Evolutionary conservation across 2,888 invertebrate genomes (phyloP).

Genomic region (Exephanes ischioxanthus): DNA sequence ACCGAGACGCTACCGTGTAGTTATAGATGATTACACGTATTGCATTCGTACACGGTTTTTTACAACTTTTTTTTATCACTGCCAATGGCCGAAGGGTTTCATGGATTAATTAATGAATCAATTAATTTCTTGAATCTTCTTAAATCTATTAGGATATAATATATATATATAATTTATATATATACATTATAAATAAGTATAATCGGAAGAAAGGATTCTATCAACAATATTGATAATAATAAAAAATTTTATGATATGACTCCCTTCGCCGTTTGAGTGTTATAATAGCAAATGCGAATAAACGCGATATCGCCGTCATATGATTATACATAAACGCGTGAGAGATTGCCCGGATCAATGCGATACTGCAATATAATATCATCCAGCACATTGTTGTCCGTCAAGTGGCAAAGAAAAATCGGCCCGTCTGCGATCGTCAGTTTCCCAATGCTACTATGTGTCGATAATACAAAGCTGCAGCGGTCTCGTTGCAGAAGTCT

Average conservation of each 20-base stretch:
- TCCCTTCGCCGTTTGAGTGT: neutral
- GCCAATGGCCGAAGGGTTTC: neutral
- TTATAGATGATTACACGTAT: slow-evolving; percentile 56
- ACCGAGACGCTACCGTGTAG: too few species aligned
- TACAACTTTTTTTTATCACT: slow-evolving; percentile 1
- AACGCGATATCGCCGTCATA: neutral
- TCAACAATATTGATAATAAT: too few species aligned
- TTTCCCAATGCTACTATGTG: slow-evolving; percentile 11
- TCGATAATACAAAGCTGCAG: slow-evolving; percentile 65
- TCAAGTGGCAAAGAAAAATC: neutral
- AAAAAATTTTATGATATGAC: neutral
- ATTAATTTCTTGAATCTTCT: neutral
- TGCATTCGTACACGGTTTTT: slow-evolving; percentile 53
- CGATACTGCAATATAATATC: slow-evolving; percentile 17
- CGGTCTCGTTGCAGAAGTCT: slow-evolving; percentile 63
- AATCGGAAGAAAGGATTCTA: too few species aligned
- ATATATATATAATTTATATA: neutral
- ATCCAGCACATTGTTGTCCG: slow-evolving; percentile 36
- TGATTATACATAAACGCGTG: neutral
- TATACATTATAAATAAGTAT: too few species aligned
- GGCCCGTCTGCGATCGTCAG: slow-evolving; percentile 22
- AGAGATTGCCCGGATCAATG: slow-evolving; percentile 10
- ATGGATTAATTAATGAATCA: neutral
- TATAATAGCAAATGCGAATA: neutral
- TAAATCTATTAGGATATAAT: too few species aligned